Evolutionary conservation across 2,888 invertebrate genomes (phyloP).

Genomic region (Drosophila acutilabella): DNA sequence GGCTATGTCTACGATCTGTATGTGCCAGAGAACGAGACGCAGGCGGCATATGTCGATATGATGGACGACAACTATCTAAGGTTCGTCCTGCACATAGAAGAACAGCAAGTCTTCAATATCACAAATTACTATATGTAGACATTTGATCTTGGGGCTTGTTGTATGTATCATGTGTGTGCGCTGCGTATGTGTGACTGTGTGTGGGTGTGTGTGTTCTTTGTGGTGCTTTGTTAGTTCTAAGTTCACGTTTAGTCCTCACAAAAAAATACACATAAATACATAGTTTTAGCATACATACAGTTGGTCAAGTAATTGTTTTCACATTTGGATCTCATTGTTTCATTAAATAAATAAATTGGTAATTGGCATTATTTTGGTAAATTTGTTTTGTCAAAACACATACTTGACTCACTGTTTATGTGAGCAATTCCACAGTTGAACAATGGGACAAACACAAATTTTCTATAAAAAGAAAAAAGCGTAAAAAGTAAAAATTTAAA

Average conservation of each 20-base stretch:
- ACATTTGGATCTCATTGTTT: neutral
- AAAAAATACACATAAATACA: neutral
- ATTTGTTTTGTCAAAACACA: no score
- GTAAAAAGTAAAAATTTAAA: no score
- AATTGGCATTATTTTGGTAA: no score
- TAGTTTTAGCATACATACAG: neutral
- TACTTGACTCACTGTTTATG: no score
- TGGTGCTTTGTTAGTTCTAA: constrained; percentile 25
- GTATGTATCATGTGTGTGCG: constrained; percentile 19
- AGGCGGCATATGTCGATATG: constrained; percentile 85
- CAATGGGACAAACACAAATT: no score
- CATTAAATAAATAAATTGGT: no score
- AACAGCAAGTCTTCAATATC: constrained; percentile 82
- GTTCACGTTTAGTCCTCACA: constrained; percentile 14
- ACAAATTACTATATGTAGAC: constrained; percentile 82
- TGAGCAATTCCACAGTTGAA: no score
- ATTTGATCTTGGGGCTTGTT: constrained; percentile 17
- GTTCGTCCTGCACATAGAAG: constrained; percentile 85
- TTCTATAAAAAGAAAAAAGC: no score
- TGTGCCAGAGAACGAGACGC: constrained; percentile 86
- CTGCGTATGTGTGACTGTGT: constrained; percentile 20
- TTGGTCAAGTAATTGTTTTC: neutral
- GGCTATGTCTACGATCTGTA: constrained; percentile 89
- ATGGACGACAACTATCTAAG: constrained; percentile 84
- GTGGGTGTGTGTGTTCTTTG: constrained; percentile 19